Conservation (phyloP, 2,113 vertebrate species). For the Aptenodytes patagonicus region DNA sequence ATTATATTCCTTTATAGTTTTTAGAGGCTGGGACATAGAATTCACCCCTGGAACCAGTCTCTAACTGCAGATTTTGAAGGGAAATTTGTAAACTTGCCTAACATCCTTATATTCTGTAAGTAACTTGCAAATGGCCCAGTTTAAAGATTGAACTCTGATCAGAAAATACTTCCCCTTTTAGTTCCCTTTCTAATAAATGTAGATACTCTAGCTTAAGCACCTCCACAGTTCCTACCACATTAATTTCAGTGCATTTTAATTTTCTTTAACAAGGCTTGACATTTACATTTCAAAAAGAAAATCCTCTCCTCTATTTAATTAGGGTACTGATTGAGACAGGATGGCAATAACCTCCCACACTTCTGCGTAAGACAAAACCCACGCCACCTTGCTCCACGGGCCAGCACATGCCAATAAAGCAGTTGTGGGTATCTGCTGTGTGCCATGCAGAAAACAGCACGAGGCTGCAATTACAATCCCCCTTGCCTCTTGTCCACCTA, state of each 20-base stretch:
- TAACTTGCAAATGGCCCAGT: neutral
- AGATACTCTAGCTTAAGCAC: neutral
- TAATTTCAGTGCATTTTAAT: slow-evolving; percentile 19
- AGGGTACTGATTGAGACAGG: neutral
- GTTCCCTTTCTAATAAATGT: neutral
- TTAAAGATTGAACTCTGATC: neutral
- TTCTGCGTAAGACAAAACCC: neutral
- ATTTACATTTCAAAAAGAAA: slow-evolving; percentile 28
- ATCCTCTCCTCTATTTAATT: slow-evolving; percentile 21
- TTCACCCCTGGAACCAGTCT: neutral
- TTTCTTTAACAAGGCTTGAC: slow-evolving; percentile 24
- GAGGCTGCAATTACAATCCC: neutral
- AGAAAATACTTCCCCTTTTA: neutral
- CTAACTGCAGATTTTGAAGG: neutral
- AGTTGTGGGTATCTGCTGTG: neutral
- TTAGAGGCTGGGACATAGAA: neutral
- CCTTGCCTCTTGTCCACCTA: neutral
- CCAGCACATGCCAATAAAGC: neutral
- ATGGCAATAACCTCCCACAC: neutral
- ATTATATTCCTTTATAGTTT: neutral
- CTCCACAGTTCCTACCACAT: neutral
- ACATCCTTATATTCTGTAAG: neutral
- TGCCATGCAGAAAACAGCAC: neutral
- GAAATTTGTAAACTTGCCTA: neutral
- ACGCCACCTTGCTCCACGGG: neutral